Percentiles rank a stretch among this genome's conserved stretches.
phyloP scores from a whole-genome alignment of 2,888 invertebrate species.

The Strigamia maritima region DNA sequence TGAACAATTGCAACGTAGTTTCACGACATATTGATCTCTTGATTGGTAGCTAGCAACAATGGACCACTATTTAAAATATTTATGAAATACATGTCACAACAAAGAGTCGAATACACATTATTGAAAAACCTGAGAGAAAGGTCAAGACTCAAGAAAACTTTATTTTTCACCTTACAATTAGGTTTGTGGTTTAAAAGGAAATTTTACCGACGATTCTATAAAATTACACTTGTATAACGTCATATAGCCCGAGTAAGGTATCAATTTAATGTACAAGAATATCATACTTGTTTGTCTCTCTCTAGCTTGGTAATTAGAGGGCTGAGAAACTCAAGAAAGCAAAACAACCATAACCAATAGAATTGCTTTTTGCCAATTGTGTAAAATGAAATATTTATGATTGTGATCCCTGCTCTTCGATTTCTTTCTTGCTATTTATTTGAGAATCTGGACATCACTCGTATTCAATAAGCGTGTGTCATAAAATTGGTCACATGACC shows the following conservation, averaged over 20 bases:
- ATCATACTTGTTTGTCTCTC: background rate
- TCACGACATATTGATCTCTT: no score
- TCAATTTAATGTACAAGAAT: slow-evolving; percentile 11
- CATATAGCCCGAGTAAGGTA: background rate
- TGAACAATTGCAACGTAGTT: no score
- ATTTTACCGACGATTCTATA: background rate
- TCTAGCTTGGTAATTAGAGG: background rate
- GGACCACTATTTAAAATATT: no score
- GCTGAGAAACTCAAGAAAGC: background rate
- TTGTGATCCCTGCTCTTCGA: background rate
- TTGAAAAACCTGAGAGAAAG: no score
- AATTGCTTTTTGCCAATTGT: background rate
- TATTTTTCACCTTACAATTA: background rate
- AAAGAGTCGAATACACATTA: no score
- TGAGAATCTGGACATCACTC: background rate
- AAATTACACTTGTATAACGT: background rate
- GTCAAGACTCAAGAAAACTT: no score
- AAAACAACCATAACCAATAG: background rate
- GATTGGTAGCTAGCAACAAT: no score
- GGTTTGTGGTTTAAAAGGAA: background rate
- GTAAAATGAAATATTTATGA: background rate
- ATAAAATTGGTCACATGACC: background rate
- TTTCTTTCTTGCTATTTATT: background rate
- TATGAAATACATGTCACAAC: no score
- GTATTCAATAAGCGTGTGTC: background rate